Base-by-base conservation (phyloP, 2,888 invertebrate genomes). In the Agrochola circellaris region DNA sequence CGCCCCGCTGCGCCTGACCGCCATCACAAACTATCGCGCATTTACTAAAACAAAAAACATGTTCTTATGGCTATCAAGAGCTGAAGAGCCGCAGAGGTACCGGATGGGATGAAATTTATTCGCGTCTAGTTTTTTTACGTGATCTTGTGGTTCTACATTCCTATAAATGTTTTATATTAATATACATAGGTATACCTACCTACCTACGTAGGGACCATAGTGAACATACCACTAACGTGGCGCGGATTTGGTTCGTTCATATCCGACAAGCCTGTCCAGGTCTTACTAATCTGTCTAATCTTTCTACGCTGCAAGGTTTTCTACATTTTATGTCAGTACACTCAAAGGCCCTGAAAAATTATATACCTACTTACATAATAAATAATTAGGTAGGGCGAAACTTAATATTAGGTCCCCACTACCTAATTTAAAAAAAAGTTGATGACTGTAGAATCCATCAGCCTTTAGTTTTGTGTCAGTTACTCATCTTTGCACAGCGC, bases 71-170 rank as follows among this genome's bases (percentile, higher is more conserved):
- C 94, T 95, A 96, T 95, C 95, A 94, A 95, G 94, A 94, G 92
- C 93, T 93, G 94, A 94, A 91, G 93, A 95, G 94, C 94, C 93
- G 92, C 94, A 91, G 95, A 94, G 95, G 95, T 95, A 96, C 96
- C 96, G 95, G 95, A 95, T 95, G 95, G 95, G 95, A 95, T 96
- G 93, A 95, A 95, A 96, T 95, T 95, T 95, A 95, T 96, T 95
- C 94, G 96, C 94, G 93, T 94, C 95, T 95, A 95, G 94, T 95
- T 95, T 94, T 94, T 94, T 91, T 93, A 93, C 90, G 89, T 87
- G 93, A 91, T 93, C 94, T 93, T 90, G 94, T 92, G 93, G 90
- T 90, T 93, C 94, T 94, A 94, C 95, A 95, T 95, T 95, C 95
- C 95, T 90, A 91, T 91, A 90, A 89, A 92, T 89, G 90, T 94